Percentiles rank a stretch among this genome's conserved stretches.
Conservation (phyloP, 2,113 vertebrate species). For the Charina bottae region DNA sequence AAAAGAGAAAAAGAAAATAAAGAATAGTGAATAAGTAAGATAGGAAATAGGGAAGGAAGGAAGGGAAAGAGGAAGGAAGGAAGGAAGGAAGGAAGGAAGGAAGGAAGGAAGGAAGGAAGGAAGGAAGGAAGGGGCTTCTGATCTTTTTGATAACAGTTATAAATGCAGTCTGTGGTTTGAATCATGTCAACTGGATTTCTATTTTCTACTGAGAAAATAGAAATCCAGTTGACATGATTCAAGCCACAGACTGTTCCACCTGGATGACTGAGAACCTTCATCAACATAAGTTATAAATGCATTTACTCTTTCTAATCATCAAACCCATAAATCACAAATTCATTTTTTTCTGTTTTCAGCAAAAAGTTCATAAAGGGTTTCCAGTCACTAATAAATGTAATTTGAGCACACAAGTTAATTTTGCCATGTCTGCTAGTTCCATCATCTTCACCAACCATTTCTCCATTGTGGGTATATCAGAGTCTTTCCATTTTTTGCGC, state of each 20-base stretch:
- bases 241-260: too few relatives aligned
- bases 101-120: neutral
- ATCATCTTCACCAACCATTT: neutral
- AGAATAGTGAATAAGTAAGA: neutral
- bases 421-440: neutral
- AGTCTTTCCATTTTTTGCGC: neutral
- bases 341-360: neutral
- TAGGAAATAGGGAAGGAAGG: neutral
- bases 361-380: neutral
- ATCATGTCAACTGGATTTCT: too few relatives aligned
- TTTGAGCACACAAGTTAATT: neutral
- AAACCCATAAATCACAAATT: neutral
- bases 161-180: too few relatives aligned
- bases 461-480: neutral
- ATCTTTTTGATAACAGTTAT: neutral
- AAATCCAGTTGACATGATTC: too few relatives aligned
- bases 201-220: too few relatives aligned
- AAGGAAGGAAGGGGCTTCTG: neutral
- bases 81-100: neutral
- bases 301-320: neutral
- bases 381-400: neutral
- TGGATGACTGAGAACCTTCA: too few relatives aligned
- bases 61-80: too few relatives aligned
- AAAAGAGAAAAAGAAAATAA: neutral
- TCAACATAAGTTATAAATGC: too few relatives aligned